These are phyloP conservation scores for Vannuccia rotundouncinata DNA, from an alignment of 2,888 invertebrate genomes.

Conservation along the genomic window DNA sequence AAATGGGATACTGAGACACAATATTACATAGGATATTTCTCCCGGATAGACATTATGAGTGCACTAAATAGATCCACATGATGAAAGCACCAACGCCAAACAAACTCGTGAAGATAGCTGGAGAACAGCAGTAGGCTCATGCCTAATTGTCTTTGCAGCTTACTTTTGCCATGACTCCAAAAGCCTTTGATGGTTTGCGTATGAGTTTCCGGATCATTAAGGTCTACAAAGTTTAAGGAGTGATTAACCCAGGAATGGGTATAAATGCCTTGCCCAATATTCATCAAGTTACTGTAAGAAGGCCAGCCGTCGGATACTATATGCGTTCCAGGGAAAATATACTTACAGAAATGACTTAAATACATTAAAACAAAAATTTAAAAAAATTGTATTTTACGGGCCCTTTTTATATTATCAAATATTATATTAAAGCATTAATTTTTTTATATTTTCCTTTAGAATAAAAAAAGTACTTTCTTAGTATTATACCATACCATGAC, in stretches of 20 bases:
- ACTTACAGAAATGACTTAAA: no score
- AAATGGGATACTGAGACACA: no score
- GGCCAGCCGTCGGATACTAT: constrained; percentile 34
- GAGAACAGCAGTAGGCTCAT: not conserved
- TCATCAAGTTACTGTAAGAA: not conserved
- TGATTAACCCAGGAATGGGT: constrained; percentile 16
- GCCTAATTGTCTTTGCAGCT: constrained; percentile 7
- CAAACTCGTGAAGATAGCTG: constrained; percentile 15
- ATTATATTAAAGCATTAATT: no score
- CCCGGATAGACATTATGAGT: not conserved
- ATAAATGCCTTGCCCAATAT: constrained; percentile 27
- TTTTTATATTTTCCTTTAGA: no score
- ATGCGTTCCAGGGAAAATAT: constrained; percentile 47
- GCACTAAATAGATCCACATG: not conserved
- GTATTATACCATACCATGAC: no score
- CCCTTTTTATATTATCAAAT: no score
- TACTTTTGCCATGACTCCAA: constrained; percentile 33
- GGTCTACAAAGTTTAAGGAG: constrained; percentile 18
- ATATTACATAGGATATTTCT: not conserved
- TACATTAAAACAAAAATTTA: no score
- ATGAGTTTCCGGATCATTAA: constrained; percentile 14
- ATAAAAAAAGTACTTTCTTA: no score
- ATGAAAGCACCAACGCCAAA: constrained; percentile 10
- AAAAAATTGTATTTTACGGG: no score
- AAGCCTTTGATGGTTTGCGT: constrained; percentile 6